These are phyloP conservation scores for Trididemnum nubilum DNA, from an alignment of 23 tunicate genomes.

Conservation along the genomic window DNA sequence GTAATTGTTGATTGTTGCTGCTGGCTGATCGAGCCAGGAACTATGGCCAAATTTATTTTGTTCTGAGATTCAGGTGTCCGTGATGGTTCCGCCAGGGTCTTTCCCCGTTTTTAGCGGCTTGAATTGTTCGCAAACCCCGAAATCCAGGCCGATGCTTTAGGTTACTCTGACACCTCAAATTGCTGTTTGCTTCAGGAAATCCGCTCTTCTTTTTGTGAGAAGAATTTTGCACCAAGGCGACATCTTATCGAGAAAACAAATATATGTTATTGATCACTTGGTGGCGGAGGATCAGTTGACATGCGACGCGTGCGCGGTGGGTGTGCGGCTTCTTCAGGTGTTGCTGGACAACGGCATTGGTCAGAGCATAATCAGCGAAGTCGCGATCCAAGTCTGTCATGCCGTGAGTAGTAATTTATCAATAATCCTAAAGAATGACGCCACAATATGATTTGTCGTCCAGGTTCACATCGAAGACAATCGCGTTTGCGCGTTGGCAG, in stretches of 20 bases:
- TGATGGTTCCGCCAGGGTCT: no score
- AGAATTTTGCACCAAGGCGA: conserved; percentile 72
- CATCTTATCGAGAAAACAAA: conserved; percentile 45
- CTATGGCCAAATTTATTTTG: no score
- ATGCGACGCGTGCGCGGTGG: conserved; percentile 58
- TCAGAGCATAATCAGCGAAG: conserved; percentile 34
- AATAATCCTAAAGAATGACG: not conserved
- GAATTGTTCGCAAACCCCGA: no score
- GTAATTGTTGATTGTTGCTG: no score
- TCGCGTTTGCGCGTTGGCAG: conserved; percentile 74
- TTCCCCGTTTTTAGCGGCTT: no score
- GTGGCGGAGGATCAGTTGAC: conserved; percentile 37
- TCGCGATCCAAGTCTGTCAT: conserved; percentile 53
- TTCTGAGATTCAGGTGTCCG: no score
- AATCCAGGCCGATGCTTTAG: no score
- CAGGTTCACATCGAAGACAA: conserved; percentile 62
- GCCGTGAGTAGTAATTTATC: conserved; percentile 29
- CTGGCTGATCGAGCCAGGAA: no score
- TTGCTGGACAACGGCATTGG: conserved; percentile 36
- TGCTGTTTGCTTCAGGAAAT: conserved; percentile 40
- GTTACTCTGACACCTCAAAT: no score
- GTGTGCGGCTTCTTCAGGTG: conserved; percentile 38
- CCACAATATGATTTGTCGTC: not conserved
- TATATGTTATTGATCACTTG: conserved; percentile 33
- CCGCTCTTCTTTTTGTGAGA: conserved; percentile 47